These are phyloP conservation scores for Lophotis ruficrista DNA, from an alignment of 2,113 vertebrate genomes.

Conservation along the genomic window DNA sequence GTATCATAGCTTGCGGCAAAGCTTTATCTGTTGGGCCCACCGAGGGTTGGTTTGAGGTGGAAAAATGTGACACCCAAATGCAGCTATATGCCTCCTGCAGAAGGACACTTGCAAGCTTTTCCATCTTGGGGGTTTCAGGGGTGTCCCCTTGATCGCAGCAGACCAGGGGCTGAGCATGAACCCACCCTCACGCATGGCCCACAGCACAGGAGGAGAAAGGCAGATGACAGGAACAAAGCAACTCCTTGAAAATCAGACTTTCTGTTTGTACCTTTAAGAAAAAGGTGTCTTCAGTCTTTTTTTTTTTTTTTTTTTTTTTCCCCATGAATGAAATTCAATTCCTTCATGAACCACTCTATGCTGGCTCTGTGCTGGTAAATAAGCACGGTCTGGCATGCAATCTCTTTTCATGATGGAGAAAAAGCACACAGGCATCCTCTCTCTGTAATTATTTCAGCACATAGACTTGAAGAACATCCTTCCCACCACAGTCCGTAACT, in stretches of 20 bases:
- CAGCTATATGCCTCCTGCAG: background rate
- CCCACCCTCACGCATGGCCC: no score
- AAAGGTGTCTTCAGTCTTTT: background rate
- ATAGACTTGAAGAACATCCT: background rate
- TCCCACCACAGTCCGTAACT: accelerated
- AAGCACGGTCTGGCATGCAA: background rate
- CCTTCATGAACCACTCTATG: background rate
- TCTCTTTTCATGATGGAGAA: background rate
- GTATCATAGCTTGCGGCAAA: background rate
- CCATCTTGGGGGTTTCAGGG: background rate
- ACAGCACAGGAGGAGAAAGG: accelerated
- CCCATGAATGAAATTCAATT: background rate
- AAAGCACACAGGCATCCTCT: background rate
- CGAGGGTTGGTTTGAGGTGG: background rate
- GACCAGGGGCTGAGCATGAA: background rate
- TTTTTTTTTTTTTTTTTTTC: background rate
- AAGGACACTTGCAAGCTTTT: background rate
- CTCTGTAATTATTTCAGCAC: background rate
- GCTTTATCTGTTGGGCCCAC: background rate
- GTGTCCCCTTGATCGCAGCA: background rate
- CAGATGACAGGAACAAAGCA: background rate
- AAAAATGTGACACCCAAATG: background rate
- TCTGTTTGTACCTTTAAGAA: background rate
- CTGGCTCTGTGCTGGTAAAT: background rate
- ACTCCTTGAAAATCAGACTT: background rate